A percentile compares a stretch with the other conserved stretches of the same genome.
Conservation (phyloP, 2,888 invertebrate genomes). For the Eilema sororculum region DNA sequence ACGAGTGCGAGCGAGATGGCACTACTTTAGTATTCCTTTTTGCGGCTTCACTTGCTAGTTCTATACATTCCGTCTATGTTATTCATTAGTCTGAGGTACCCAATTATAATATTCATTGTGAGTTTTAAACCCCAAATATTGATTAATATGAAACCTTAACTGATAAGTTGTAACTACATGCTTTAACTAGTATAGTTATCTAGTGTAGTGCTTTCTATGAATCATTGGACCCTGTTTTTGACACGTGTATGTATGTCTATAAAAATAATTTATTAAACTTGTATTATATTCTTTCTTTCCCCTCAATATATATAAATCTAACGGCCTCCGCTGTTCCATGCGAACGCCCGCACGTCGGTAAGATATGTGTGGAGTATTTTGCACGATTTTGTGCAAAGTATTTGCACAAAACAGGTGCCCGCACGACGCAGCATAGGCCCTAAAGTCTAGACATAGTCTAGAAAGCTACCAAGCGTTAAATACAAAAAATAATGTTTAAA, state of each 20-base stretch:
- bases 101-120: neutral
- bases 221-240: conserved; percentile 12
- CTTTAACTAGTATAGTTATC: neutral
- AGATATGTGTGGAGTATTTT: no score
- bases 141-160: neutral
- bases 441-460: neutral
- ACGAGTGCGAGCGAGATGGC: no score
- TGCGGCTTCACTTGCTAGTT: no score
- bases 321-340: neutral
- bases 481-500: neutral
- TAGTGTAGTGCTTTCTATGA: neutral
- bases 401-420: no score
- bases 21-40: no score
- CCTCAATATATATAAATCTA: conserved; percentile 2
- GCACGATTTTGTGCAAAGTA: no score
- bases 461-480: conserved; percentile 8
- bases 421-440: no score
- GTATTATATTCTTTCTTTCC: neutral
- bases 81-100: no score
- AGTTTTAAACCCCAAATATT: neutral
- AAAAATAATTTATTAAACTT: neutral
- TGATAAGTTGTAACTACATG: neutral
- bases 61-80: no score
- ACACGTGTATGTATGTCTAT: conserved; percentile 6
- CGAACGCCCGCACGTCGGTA: no score